A percentile compares a stretch with the other conserved stretches of the same genome.
Conservation (phyloP, 2,113 vertebrate genomes). For the Bubalus kerabau region DNA sequence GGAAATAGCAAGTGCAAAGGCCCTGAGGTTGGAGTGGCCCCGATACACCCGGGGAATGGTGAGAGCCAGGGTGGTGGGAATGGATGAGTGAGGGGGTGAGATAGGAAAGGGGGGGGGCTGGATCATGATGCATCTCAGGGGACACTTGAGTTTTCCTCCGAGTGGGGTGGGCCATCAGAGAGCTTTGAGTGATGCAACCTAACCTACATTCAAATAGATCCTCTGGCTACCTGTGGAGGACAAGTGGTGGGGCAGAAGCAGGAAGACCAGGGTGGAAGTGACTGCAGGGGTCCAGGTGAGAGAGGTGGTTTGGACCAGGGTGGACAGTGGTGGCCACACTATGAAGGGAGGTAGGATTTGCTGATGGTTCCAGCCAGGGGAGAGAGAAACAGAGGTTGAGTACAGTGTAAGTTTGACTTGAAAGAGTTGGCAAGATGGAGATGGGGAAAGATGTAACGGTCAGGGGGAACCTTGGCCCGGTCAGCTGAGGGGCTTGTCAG, state of each 20-base stretch:
- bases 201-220: background rate
- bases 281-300: background rate
- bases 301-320: background rate
- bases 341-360: background rate
- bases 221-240: background rate
- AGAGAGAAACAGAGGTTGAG: too few relatives aligned
- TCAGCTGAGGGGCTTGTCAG: background rate
- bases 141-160: background rate
- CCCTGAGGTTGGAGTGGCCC: background rate
- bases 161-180: background rate
- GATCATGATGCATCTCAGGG: background rate
- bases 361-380: background rate
- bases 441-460: background rate
- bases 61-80: background rate
- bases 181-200: background rate
- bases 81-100: fast-evolving
- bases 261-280: background rate
- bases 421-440: background rate
- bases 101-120: fast-evolving
- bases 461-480: background rate
- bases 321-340: background rate
- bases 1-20: background rate
- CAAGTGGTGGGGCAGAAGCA: background rate
- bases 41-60: fast-evolving
- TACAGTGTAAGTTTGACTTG: background rate